phyloP scores from a whole-genome alignment of 2,888 invertebrate genomes.

The Agrochola litura region DNA sequence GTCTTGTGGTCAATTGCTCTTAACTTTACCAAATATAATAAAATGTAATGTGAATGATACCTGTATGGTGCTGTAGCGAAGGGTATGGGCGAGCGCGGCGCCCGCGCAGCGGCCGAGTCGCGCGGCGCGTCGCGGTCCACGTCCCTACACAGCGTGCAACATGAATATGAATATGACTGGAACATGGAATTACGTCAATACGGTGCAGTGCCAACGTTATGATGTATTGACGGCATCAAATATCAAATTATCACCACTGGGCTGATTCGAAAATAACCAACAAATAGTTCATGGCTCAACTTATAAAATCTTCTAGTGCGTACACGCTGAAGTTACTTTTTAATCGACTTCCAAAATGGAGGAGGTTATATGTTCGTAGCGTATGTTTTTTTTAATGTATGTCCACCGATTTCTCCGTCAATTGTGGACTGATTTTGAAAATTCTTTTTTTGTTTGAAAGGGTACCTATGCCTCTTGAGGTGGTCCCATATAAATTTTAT shows the following conservation, averaged over 20 bases:
- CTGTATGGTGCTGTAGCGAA: constrained; percentile 87
- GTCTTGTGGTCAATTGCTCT: neutral
- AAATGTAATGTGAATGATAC: constrained; percentile 74
- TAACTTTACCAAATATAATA: constrained; percentile 4
- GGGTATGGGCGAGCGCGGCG: constrained; percentile 85
- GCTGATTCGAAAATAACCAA: constrained; percentile 45
- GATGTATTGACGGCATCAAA: constrained; percentile 47
- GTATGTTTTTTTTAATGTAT: too few species aligned
- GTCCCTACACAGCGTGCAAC: constrained; percentile 79
- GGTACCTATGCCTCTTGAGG: too few species aligned
- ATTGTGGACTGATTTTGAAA: too few species aligned
- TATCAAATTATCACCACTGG: constrained; percentile 25
- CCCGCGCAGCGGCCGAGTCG: constrained; percentile 76
- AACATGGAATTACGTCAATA: constrained; percentile 56
- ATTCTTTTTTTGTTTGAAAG: too few species aligned
- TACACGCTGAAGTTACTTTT: neutral
- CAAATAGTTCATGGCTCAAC: constrained; percentile 28
- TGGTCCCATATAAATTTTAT: too few species aligned
- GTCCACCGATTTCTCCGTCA: too few species aligned
- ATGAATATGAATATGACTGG: constrained; percentile 64
- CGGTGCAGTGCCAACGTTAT: constrained; percentile 44
- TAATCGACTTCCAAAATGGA: too few species aligned
- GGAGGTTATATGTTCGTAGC: too few species aligned
- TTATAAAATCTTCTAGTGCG: constrained; percentile 1
- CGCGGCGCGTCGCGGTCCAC: constrained; percentile 82